Percentiles rank a stretch among this genome's conserved stretches.
These are phyloP conservation scores for Amphiprion percula DNA, from an alignment of 2,113 vertebrate genomes.

Conservation along the genomic window DNA sequence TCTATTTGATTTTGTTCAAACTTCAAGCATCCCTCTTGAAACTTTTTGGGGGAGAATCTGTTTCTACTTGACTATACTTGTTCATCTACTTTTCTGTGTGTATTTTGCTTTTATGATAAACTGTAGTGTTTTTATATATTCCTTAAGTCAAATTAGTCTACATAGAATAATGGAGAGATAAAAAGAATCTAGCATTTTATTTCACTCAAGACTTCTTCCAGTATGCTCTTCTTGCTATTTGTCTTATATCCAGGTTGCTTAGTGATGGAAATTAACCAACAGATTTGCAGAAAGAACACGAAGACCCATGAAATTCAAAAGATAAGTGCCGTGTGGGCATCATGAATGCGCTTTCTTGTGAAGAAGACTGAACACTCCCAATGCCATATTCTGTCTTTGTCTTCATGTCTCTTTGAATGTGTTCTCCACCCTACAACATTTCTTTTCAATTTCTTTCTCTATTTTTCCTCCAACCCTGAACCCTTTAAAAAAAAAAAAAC, in stretches of 20 bases:
- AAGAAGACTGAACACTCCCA: not conserved
- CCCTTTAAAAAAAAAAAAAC: not conserved
- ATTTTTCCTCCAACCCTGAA: slow-evolving; percentile 28
- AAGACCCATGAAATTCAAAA: not conserved
- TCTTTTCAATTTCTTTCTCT: slow-evolving; percentile 22
- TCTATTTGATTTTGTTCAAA: slow-evolving; percentile 18
- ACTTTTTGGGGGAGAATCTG: not conserved
- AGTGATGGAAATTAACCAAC: not conserved
- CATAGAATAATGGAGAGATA: not conserved
- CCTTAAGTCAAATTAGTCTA: not conserved
- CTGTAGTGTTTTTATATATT: not conserved
- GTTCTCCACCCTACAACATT: not conserved
- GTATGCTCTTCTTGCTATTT: not conserved
- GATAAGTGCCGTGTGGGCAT: not conserved
- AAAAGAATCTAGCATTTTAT: not conserved
- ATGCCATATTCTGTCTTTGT: not conserved
- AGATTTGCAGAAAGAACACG: not conserved
- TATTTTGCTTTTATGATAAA: not conserved
- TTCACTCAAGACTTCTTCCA: not conserved
- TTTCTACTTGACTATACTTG: slow-evolving; percentile 16
- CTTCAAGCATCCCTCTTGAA: not conserved
- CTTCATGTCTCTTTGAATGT: slow-evolving; percentile 15
- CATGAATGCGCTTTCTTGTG: not conserved
- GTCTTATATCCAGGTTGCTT: not conserved
- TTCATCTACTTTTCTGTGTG: slow-evolving; percentile 24